These are phyloP conservation scores for Tachyglossus aculeatus DNA, from an alignment of 2,797 vertebrate genomes.

Conservation along the genomic window DNA sequence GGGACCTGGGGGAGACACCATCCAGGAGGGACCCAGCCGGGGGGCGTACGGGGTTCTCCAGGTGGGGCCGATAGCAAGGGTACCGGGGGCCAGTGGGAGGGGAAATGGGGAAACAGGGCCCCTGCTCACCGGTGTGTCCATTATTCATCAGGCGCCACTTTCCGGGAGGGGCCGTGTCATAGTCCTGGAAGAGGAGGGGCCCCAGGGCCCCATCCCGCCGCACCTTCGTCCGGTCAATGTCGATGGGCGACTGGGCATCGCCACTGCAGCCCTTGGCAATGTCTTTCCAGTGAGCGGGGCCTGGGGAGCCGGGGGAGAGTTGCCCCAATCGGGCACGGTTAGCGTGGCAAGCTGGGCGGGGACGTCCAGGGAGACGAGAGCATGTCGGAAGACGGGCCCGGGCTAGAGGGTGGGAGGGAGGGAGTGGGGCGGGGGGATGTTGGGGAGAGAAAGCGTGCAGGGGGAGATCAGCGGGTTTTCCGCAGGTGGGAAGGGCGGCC, in stretches of 20 bases:
- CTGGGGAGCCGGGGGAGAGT: conserved; percentile 39
- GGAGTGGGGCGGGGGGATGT: no score
- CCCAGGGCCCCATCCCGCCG: conserved; percentile 71
- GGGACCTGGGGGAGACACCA: no score
- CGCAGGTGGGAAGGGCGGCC: no score
- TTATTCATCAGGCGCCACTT: conserved; percentile 83
- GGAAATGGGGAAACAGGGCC: background rate
- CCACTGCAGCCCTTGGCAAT: conserved; percentile 73
- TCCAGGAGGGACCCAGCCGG: no score
- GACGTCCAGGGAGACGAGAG: no score
- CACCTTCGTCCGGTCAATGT: conserved; percentile 73
- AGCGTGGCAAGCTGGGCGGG: background rate
- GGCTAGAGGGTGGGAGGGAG: no score
- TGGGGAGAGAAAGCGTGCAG: no score
- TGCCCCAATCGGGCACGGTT: background rate
- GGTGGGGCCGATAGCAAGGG: no score
- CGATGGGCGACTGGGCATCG: conserved; percentile 82
- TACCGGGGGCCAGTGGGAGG: fast-evolving
- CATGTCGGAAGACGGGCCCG: no score
- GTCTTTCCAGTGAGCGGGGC: conserved; percentile 74
- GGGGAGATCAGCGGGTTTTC: no score
- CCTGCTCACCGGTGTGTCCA: conserved; percentile 79
- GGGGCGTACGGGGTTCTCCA: no score
- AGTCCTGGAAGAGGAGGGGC: conserved; percentile 79
- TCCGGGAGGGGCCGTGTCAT: conserved; percentile 73